These are phyloP conservation scores for Netelia virgata DNA, from an alignment of 2,888 invertebrate species.

Conservation along the genomic window DNA sequence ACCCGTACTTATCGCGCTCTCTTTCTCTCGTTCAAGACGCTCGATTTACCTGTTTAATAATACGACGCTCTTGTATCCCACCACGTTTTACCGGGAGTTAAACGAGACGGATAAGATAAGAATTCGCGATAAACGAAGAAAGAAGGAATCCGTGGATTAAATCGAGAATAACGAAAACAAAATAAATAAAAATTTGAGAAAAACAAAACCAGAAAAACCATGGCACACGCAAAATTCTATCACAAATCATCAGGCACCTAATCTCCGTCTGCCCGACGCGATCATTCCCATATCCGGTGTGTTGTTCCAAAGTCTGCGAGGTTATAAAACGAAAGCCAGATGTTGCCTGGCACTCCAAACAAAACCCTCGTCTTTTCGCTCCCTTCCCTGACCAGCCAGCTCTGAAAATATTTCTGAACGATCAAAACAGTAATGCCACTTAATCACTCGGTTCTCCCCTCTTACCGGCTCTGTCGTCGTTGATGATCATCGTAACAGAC, in stretches of 20 bases:
- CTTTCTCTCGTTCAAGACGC: slow-evolving; percentile 65
- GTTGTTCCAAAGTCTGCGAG: background rate
- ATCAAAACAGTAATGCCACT: slow-evolving; percentile 22
- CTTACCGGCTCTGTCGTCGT: background rate
- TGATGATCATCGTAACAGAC: slow-evolving; percentile 6
- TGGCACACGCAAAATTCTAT: background rate
- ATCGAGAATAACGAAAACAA: too few relatives aligned
- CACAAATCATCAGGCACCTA: background rate
- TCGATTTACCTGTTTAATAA: slow-evolving; percentile 73
- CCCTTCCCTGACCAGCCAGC: slow-evolving; percentile 15
- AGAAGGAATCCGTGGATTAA: background rate
- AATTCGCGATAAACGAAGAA: background rate
- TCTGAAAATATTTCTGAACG: slow-evolving; percentile 43
- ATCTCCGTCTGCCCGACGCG: too few relatives aligned
- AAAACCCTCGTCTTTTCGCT: slow-evolving; percentile 50
- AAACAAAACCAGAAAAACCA: background rate
- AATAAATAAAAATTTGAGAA: background rate
- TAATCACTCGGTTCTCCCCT: slow-evolving; percentile 15
- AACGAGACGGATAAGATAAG: slow-evolving; percentile 5
- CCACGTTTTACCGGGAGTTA: background rate
- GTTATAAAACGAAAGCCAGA: slow-evolving; percentile 46
- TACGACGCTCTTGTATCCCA: slow-evolving; percentile 22
- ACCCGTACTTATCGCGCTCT: slow-evolving; percentile 68
- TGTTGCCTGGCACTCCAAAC: slow-evolving; percentile 47
- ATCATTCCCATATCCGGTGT: slow-evolving; percentile 20